Conservation (phyloP, 2,888 invertebrate species). For the Eucera pruinosa region DNA sequence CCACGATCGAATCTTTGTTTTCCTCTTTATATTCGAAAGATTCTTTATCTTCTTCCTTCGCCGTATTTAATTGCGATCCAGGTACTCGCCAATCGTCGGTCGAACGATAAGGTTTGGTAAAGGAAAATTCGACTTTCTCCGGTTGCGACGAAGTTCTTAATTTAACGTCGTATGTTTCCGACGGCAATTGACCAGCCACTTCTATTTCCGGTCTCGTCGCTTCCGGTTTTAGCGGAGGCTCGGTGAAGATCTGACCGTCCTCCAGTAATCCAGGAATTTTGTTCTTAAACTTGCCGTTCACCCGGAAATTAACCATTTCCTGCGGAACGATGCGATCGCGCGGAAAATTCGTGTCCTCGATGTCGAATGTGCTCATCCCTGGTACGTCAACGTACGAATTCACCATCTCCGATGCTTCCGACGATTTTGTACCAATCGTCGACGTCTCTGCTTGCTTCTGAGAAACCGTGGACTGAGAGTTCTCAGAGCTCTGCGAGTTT, state of each 20-base stretch:
- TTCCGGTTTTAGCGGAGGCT: not conserved
- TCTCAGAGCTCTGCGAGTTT: too few relatives aligned
- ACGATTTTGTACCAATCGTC: not conserved
- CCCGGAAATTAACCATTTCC: constrained; percentile 77
- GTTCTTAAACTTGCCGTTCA: constrained; percentile 80
- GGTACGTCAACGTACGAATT: constrained; percentile 47
- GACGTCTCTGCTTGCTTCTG: not conserved
- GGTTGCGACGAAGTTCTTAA: constrained; percentile 73
- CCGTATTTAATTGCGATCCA: not conserved
- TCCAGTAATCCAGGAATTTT: constrained; percentile 71
- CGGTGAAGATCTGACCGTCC: constrained; percentile 35
- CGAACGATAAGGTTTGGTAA: constrained; percentile 33
- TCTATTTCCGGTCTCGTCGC: constrained; percentile 76
- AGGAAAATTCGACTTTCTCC: constrained; percentile 10
- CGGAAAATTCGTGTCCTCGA: constrained; percentile 76
- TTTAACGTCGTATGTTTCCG: constrained; percentile 78
- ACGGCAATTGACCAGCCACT: constrained; percentile 76
- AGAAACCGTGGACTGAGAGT: constrained; percentile 9
- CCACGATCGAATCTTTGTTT: constrained; percentile 9
- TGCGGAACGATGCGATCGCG: constrained; percentile 78
- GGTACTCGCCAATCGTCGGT: constrained; percentile 39
- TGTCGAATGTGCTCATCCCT: constrained; percentile 72
- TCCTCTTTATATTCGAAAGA: not conserved
- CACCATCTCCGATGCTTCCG: constrained; percentile 45
- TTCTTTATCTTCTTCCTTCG: not conserved